Evolutionary conservation across 1,140 invertebrate species (phyloP), one percentile per base, ranked within the genome.

Genomic region (Vollenhovia emeryi): DNA sequence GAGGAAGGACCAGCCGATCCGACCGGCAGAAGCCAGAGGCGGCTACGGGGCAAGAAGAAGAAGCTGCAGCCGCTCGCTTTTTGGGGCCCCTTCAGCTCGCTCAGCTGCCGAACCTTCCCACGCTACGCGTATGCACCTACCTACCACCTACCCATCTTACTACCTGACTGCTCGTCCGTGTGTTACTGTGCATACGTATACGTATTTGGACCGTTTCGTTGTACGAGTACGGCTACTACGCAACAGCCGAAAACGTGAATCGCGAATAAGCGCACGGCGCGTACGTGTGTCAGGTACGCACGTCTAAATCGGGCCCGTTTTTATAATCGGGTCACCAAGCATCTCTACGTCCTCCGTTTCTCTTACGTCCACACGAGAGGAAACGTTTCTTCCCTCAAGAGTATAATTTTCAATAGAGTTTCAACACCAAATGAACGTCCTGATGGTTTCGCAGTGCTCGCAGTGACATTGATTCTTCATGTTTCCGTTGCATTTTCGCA

Each of bases 71-170:
- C 91, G 92, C 91, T 79, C 91, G 92, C 40, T 82, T 82, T 90
- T 91, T 92, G 92, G 91, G 75, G 89, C 86, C 89, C 82, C 86
- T 86, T 76, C 79, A 86, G 57, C 43, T 86, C 88, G 86, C 89
- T 94, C 94, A 95, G 94, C 94, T 94, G 94, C 93, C 94, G 91
- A 91, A 94, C 91, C 94, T 95, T 95, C 94, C 94, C 94, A 95
- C 94, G 94, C 92, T 93, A 88, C 87, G 84, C 91, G 86, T 92
- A 91, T 93, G 87, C 87, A 92, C 89, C 92, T 93, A 92, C 91
- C 91, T 86, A 92, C 84, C 89, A 86, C 85, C 90, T 88, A 90
- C 87, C 83, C 62, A 86, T 57, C 84, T 86, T 82, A 78, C 88
- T 90, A 76, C 85, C 93, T 93, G 92, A 94, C 91, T 93, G 90